phyloP scores from a whole-genome alignment of 2,888 invertebrate genomes.

The Protonemura montana region DNA sequence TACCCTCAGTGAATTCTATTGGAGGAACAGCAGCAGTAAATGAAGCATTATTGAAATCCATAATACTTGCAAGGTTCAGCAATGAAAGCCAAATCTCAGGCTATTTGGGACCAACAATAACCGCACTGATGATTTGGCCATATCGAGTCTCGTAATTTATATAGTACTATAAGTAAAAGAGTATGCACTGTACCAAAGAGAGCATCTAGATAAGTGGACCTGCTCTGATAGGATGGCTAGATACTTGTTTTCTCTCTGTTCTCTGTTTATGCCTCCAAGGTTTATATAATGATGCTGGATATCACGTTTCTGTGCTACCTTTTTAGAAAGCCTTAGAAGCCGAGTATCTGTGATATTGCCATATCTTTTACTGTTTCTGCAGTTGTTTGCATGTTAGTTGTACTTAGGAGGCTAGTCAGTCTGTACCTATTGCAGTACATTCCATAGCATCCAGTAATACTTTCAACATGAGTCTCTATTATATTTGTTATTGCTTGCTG shows the following conservation, averaged over 20 bases:
- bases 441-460: no score
- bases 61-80: background rate
- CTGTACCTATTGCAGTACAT: no score
- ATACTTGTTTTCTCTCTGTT: background rate
- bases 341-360: conserved; percentile 35
- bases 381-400: background rate
- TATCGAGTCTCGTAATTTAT: conserved; percentile 22
- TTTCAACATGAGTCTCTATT: no score
- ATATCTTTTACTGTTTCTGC: background rate
- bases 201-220: background rate
- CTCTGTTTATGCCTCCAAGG: background rate
- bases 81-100: conserved; percentile 21
- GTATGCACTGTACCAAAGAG: background rate
- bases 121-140: conserved; percentile 38
- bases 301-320: background rate
- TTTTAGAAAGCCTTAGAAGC: conserved; percentile 30
- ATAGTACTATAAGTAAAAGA: background rate
- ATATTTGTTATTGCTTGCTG: no score
- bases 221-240: background rate
- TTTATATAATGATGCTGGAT: background rate
- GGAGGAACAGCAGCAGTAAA: no score
- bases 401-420: background rate
- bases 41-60: background rate
- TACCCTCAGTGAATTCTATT: background rate
- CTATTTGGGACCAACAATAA: conserved; percentile 38